These are phyloP conservation scores for Potamilus streckersoni DNA, from an alignment of 1,140 invertebrate species.

Conservation along the genomic window DNA sequence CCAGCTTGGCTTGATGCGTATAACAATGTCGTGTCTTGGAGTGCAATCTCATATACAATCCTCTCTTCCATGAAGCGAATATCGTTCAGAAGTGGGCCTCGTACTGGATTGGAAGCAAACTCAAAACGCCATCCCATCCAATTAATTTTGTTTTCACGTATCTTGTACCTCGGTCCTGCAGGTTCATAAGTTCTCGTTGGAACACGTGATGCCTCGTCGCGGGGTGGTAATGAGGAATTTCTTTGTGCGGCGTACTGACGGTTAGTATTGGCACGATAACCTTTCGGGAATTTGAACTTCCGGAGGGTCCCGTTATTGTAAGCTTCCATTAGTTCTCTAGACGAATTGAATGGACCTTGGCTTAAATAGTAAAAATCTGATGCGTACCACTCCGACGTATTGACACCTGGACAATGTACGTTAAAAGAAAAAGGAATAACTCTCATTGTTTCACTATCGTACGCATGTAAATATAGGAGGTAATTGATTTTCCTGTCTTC, in stretches of 20 bases:
- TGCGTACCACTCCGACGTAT: conserved; percentile 8
- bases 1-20: conserved; percentile 24
- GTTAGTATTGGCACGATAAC: not conserved
- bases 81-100: conserved; percentile 21
- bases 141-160: conserved; percentile 6
- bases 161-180: conserved; percentile 18
- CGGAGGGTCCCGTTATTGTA: conserved; percentile 11
- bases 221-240: conserved; percentile 10
- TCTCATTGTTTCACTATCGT: conserved; percentile 3
- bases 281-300: conserved; percentile 12
- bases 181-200: conserved; percentile 20
- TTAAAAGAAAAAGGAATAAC: conserved; percentile 16
- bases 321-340: conserved; percentile 1
- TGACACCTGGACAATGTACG: conserved; percentile 23
- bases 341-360: conserved; percentile 18
- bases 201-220: conserved; percentile 11
- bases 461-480: conserved; percentile 5
- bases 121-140: conserved; percentile 29
- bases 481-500: conserved; percentile 11
- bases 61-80: conserved; percentile 18
- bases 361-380: conserved; percentile 23
- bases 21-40: conserved; percentile 25
- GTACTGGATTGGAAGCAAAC: conserved; percentile 13
- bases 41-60: conserved; percentile 29
- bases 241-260: conserved; percentile 4